These are phyloP conservation scores for Pampus argenteus DNA, from an alignment of 2,797 vertebrate species.

Conservation along the genomic window DNA sequence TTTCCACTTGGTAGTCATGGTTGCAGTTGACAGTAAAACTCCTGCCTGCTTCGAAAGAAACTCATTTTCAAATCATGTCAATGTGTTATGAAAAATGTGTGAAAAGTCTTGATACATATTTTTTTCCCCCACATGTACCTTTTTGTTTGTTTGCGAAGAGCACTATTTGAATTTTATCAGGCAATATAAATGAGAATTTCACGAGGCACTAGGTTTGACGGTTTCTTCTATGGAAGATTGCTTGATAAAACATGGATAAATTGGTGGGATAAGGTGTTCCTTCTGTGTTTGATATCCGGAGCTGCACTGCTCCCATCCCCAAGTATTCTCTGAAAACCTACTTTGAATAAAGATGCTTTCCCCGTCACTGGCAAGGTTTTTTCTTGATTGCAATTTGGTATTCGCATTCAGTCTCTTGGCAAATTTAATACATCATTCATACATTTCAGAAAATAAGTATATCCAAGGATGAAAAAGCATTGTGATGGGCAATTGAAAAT, in stretches of 20 bases:
- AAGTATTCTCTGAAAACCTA: slow-evolving; percentile 38
- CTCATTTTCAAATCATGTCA: neutral
- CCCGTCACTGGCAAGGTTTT: slow-evolving; percentile 3
- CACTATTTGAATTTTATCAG: neutral
- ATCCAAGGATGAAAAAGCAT: too few relatives aligned
- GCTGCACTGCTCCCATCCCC: slow-evolving; percentile 24
- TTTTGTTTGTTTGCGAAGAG: slow-evolving; percentile 1
- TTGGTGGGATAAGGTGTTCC: neutral
- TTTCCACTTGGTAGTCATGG: slow-evolving; percentile 44
- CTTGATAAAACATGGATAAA: slow-evolving; percentile 27
- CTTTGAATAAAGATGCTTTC: slow-evolving; percentile 27
- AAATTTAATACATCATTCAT: slow-evolving; percentile 57
- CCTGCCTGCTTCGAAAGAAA: slow-evolving; percentile 10
- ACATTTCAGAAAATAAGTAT: too few relatives aligned
- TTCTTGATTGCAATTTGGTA: slow-evolving; percentile 54
- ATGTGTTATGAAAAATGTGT: neutral
- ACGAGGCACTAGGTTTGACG: neutral
- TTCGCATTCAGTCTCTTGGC: slow-evolving; percentile 42
- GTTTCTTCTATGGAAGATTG: neutral
- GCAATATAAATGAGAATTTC: slow-evolving; percentile 1
- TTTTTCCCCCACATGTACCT: neutral
- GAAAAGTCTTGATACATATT: neutral
- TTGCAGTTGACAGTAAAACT: slow-evolving; percentile 6
- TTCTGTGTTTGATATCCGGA: slow-evolving; percentile 27
- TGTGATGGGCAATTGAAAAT: too few relatives aligned